Conservation (phyloP, 2,888 invertebrate species). For the Sarcophaga caerulescens region DNA sequence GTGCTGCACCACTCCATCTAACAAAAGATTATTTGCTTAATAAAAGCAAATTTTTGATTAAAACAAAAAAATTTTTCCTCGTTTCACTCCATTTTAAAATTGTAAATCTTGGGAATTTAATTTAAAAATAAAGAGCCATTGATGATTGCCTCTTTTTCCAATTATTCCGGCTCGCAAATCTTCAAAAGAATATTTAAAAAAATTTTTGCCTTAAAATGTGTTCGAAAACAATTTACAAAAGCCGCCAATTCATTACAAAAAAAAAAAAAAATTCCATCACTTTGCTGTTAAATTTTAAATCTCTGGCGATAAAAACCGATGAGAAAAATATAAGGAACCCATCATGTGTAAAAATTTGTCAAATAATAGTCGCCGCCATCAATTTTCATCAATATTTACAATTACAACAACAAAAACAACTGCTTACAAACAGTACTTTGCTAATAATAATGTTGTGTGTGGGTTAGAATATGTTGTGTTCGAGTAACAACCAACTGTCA, state of each 20-base stretch:
- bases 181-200: background rate
- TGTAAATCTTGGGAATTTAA: too few relatives aligned
- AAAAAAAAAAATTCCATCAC: background rate
- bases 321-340: background rate
- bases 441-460: background rate
- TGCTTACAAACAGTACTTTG: background rate
- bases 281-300: background rate
- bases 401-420: background rate
- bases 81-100: too few relatives aligned
- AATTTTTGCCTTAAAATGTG: background rate
- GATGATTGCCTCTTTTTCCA: background rate
- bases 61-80: too few relatives aligned
- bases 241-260: background rate
- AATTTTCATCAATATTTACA: background rate
- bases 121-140: background rate
- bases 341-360: constrained; percentile 6
- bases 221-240: background rate
- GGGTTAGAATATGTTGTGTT: background rate
- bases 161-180: background rate
- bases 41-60: too few relatives aligned
- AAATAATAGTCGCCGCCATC: constrained; percentile 7
- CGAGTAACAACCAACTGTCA: constrained; percentile 24
- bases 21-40: too few relatives aligned
- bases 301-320: background rate
- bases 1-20: too few relatives aligned